Evolutionary conservation across 1,140 invertebrate species (phyloP), one percentile per base, ranked within the genome.

Genomic region (Ips typographus): DNA sequence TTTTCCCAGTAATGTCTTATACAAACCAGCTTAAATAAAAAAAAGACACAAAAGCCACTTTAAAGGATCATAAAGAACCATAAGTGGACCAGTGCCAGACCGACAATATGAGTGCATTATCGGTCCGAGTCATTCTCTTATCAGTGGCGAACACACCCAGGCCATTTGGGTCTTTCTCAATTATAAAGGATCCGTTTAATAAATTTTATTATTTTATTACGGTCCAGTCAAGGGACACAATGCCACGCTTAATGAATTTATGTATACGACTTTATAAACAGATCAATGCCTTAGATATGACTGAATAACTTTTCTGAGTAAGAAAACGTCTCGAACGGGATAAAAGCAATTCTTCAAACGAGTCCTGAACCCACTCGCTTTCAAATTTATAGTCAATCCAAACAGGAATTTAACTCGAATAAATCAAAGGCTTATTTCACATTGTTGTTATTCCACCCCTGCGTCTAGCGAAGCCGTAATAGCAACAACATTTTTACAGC

Each of bases 121-220:
- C 63, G 51, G 63, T 42, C 63, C 53, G 37, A 56, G 63, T 65
- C 63, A 56, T 65, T 55, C 63, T 56, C 51, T 65, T 65, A 65
- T 65, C 63, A 65, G 63, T 65, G 40, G 63, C 37, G 39, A 65
- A 65, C 63, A 65, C 63, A 65, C 63, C 63, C 63, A 56, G 42
- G 63, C 63, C 62, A 55, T 55, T 65, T 65, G 51, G 63, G 51
- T 37, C 63, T 65, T 65, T 65, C 63, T 65, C 63, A 65, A 65
- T 65, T 65, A 65, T 65, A 65, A 65, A 65, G 56, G 63, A 65
- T 52, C 53, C 63, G 63, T 65, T 65, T 65, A 65, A 65, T 65
- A 65, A 65, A 65, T 43, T 65, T 65, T 65, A 65, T 65, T 65
- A 65, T 55, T 55, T 61, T 61, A 61, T 61, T 61, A 61, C 59